phyloP scores from a whole-genome alignment of 1,140 invertebrate species.

The Lysiphlebus fabarum region DNA sequence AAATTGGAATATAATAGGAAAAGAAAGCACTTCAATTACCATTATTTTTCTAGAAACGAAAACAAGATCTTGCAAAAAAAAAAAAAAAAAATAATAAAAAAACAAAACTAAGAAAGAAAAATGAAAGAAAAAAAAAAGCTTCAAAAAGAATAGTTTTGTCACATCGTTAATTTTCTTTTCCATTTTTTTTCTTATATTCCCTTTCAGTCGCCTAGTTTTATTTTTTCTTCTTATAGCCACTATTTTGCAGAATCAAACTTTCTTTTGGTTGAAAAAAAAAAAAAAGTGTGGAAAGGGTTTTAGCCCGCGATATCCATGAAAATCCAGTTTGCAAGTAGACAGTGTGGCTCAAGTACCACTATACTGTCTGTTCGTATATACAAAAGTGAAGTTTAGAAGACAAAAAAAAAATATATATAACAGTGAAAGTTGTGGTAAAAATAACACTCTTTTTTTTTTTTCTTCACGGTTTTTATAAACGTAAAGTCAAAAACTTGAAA shows the following conservation, averaged over 20 bases:
- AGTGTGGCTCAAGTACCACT: too few species aligned
- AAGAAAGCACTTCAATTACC: neutral
- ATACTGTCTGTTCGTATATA: too few species aligned
- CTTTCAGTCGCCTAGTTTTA: neutral
- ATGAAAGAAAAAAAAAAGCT: neutral
- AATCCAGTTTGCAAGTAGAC: conserved; percentile 26
- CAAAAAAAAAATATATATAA: too few species aligned
- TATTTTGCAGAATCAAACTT: conserved; percentile 8
- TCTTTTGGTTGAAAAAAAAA: conserved; percentile 8
- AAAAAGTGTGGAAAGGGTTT: neutral
- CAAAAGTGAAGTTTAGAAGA: too few species aligned
- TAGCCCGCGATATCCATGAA: conserved; percentile 10
- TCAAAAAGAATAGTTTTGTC: conserved; percentile 9
- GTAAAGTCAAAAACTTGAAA: too few species aligned
- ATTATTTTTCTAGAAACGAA: neutral
- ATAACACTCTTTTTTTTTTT: too few species aligned
- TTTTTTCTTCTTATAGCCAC: neutral
- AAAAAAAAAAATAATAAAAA: neutral
- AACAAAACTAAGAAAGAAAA: neutral
- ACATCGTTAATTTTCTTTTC: conserved; percentile 12
- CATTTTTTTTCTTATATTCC: conserved; percentile 1
- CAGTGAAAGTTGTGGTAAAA: too few species aligned
- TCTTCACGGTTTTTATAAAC: too few species aligned
- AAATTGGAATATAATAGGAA: neutral
- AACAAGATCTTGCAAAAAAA: neutral